A percentile compares a stretch with the other conserved stretches of the same genome.
These are phyloP conservation scores for Mycteria americana DNA, from an alignment of 2,797 vertebrate species.

Conservation along the genomic window DNA sequence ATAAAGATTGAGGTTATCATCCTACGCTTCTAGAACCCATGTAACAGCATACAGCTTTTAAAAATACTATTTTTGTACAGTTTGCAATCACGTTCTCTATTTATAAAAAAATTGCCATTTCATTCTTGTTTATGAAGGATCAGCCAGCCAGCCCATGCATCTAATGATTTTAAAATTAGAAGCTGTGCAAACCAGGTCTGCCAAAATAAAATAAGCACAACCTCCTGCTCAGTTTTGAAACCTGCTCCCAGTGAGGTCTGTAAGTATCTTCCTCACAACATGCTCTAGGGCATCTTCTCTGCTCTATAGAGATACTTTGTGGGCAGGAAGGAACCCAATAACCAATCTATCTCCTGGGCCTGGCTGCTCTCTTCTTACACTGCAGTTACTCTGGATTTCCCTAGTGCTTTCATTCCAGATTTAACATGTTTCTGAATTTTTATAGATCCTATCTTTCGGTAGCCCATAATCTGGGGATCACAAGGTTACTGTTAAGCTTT, in stretches of 20 bases:
- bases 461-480: neutral
- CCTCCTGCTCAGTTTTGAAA: conserved; percentile 46
- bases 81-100: neutral
- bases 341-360: neutral
- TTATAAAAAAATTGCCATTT: conserved; percentile 43
- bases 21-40: conserved; percentile 32
- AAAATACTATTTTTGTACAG: neutral
- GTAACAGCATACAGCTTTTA: neutral
- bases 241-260: conserved; percentile 7
- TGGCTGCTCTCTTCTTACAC: conserved; percentile 1
- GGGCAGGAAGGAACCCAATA: neutral
- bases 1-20: conserved; percentile 20
- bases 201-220: conserved; percentile 64
- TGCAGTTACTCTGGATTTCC: neutral
- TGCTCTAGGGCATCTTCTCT: conserved; percentile 10
- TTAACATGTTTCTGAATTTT: neutral
- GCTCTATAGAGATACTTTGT: neutral
- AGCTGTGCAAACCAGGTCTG: conserved; percentile 53
- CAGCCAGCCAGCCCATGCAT: conserved; percentile 58
- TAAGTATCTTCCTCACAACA: conserved; percentile 5
- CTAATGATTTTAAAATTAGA: conserved; percentile 69
- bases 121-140: conserved; percentile 66
- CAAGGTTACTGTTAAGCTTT: conserved; percentile 26
- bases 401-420: conserved; percentile 1
- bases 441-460: neutral